Conservation (phyloP, 1,140 invertebrate species). For the Drosophila quadrilineata region DNA sequence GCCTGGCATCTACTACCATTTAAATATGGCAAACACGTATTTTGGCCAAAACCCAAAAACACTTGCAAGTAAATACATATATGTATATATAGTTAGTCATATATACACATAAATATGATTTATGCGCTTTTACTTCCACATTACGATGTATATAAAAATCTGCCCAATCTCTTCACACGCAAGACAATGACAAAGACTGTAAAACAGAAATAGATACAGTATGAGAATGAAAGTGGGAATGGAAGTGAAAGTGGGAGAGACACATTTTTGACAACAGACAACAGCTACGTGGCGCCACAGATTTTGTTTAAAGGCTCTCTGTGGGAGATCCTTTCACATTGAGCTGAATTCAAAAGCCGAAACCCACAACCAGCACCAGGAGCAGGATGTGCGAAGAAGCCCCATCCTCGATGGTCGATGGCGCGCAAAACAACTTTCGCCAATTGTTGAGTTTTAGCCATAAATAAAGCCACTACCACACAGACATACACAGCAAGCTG, state of each 20-base stretch:
- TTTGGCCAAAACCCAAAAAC: conserved; percentile 25
- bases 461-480: too few species aligned
- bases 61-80: conserved; percentile 9
- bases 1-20: conserved; percentile 64
- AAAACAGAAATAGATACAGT: not conserved
- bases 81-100: not conserved
- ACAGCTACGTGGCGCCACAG: conserved; percentile 63
- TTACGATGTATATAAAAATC: conserved; percentile 52
- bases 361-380: conserved; percentile 4
- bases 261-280: conserved; percentile 59
- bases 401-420: too few species aligned
- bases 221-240: not conserved
- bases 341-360: not conserved
- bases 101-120: conserved; percentile 41
- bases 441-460: conserved; percentile 15
- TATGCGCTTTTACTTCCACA: conserved; percentile 51
- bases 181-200: conserved; percentile 11
- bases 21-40: conserved; percentile 69
- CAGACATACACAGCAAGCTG: too few species aligned
- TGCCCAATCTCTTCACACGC: conserved; percentile 61
- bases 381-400: not conserved
- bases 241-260: conserved; percentile 18
- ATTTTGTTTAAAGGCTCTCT: conserved; percentile 8
- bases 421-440: conserved; percentile 4
- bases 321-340: not conserved